These are phyloP conservation scores for Halichoerus grypus DNA, from an alignment of 2,113 vertebrate species.

Conservation along the genomic window DNA sequence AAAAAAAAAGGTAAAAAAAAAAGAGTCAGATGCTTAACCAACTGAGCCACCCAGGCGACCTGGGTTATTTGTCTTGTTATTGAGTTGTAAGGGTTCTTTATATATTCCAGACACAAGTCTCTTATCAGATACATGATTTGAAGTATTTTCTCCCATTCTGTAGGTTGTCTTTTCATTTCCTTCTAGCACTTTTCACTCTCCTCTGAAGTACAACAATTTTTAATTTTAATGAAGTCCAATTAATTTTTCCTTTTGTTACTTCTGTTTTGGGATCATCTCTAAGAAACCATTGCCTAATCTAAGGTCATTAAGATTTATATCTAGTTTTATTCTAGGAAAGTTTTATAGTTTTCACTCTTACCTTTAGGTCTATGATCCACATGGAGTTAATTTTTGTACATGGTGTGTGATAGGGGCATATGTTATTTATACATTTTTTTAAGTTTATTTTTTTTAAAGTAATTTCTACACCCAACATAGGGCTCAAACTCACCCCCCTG, in stretches of 20 bases:
- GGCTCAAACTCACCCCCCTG: neutral
- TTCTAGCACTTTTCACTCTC: neutral
- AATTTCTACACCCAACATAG: neutral
- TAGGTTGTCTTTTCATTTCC: slow-evolving; percentile 1
- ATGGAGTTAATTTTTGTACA: neutral
- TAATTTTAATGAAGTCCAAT: slow-evolving; percentile 18
- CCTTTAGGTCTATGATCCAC: neutral
- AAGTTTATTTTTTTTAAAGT: neutral
- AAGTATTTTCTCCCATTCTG: neutral
- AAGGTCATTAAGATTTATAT: neutral
- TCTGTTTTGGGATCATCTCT: neutral
- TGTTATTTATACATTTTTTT: neutral
- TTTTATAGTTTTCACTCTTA: neutral
- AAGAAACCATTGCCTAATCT: neutral
- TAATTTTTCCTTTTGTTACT: slow-evolving; percentile 25
- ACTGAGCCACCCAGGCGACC: neutral
- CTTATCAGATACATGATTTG: neutral
- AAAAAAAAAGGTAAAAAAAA: too few species aligned
- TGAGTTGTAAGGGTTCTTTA: neutral
- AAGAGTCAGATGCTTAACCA: neutral
- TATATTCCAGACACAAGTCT: neutral
- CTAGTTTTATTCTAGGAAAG: slow-evolving; percentile 4
- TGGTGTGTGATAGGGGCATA: neutral
- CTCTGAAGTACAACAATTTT: neutral
- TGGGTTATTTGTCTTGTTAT: neutral